phyloP scores from a whole-genome alignment of 2,888 invertebrate genomes.

The Heliconius sara region DNA sequence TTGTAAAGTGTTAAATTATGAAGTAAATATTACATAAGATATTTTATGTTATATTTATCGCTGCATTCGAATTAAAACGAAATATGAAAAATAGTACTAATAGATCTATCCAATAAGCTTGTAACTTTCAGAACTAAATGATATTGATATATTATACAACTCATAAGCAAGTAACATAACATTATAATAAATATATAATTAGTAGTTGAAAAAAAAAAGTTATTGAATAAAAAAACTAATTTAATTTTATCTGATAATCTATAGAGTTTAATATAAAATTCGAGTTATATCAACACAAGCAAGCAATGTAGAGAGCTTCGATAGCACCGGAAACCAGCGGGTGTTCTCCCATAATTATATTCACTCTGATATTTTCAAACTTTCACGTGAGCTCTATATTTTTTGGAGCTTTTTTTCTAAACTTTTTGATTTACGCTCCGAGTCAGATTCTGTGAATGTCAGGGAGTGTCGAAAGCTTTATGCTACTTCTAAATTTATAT shows the following conservation, averaged over 20 bases:
- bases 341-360: slow-evolving; percentile 82
- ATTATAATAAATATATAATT: no score
- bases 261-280: slow-evolving; percentile 29
- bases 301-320: slow-evolving; percentile 65
- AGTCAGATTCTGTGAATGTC: slow-evolving; percentile 70
- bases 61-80: not conserved
- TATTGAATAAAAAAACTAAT: not conserved
- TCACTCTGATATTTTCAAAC: slow-evolving; percentile 82
- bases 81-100: not conserved
- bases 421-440: slow-evolving; percentile 80
- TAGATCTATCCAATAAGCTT: not conserved
- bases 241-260: not conserved
- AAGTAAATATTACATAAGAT: not conserved
- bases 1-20: not conserved
- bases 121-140: not conserved
- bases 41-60: no score
- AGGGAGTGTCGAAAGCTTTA: slow-evolving; percentile 80
- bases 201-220: no score
- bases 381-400: slow-evolving; percentile 82
- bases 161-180: no score
- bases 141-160: not conserved
- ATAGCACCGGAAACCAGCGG: slow-evolving; percentile 78
- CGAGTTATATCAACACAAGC: slow-evolving; percentile 48
- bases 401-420: slow-evolving; percentile 72
- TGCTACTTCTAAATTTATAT: slow-evolving; percentile 72